phyloP scores from a whole-genome alignment of 2,797 vertebrate genomes.

The Sciaenops ocellatus region DNA sequence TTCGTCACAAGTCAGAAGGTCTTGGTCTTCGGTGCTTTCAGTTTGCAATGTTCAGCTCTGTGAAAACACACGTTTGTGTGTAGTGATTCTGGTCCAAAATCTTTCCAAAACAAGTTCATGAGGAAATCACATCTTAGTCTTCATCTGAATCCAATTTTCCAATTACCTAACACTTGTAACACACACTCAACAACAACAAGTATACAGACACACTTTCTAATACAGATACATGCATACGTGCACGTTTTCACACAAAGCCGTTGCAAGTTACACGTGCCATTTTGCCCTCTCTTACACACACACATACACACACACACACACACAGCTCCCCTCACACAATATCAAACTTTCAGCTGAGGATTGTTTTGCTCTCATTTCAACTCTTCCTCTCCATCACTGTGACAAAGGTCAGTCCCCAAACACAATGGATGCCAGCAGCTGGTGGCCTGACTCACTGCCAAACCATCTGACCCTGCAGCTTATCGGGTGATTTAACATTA shows the following conservation, averaged over 20 bases:
- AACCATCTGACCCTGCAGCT: constrained; percentile 55
- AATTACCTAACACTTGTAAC: background rate
- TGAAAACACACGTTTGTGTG: background rate
- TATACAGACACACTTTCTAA: background rate
- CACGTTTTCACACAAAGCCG: constrained; percentile 3
- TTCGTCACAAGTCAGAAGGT: constrained; percentile 15
- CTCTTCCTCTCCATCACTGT: constrained; percentile 53
- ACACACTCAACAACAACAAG: background rate
- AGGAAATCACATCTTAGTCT: constrained; percentile 6
- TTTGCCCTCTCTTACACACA: background rate
- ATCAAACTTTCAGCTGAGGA: constrained; percentile 33
- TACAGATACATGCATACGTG: background rate
- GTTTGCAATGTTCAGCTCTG: constrained; percentile 2
- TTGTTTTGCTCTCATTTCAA: constrained; percentile 51
- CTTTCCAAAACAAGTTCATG: background rate
- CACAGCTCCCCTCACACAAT: constrained; percentile 31
- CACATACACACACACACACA: constrained; percentile 1
- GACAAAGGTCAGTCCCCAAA: constrained; percentile 68
- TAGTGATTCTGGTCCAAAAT: background rate
- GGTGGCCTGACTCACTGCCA: constrained; percentile 68
- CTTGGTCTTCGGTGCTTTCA: background rate
- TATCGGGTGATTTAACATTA: constrained; percentile 45
- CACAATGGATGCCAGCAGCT: constrained; percentile 74
- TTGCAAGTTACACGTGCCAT: background rate
- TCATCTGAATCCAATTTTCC: background rate